Base-by-base conservation (phyloP, 2,888 invertebrate species). In the Lamproptera curius region DNA sequence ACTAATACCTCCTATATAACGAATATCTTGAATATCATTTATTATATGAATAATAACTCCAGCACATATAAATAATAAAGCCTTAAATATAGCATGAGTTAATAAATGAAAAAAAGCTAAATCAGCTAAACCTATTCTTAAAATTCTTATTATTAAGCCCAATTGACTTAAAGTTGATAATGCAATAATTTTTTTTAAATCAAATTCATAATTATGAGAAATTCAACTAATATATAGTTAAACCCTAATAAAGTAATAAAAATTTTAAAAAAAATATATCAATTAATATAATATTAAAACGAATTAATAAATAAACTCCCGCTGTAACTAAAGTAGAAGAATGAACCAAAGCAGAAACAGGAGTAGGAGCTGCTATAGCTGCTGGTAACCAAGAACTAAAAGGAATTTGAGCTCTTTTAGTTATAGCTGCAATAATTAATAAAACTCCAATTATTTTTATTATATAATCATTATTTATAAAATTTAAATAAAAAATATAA, bases 321-420 rank as follows among this genome's bases (percentile, higher is more conserved):
- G 93, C 93, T 9, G 94, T 94, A 0, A 94, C 94, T 71, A 94
- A 89, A 54, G 94, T 94, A 2, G 93, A 94, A 54, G 94, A 94
- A 89, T 94, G 93, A 55, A 59, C 57, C 45, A 58, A 56, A 44
- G 57, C 57, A 10, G 57, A 57, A 46, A 57, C 60, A 1, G 48
- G 93, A 0, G 93, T 94, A 26, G 94, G 94, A 36, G 93, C 94
- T 0, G 92, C 92, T 76, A 94, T 94, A 34, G 93, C 93, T 92
- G 58, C 93, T 94, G 78, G 94, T 94, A 51, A n/a, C n/a, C n/a
- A n/a, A n/a, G n/a, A n/a, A n/a, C n/a, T n/a, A n/a, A n/a, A n/a
- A n/a, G n/a, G n/a, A n/a, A n/a, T n/a, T n/a, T n/a, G n/a, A n/a
- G n/a, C n/a, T n/a, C n/a, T n/a, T n/a, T n/a, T n/a, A n/a, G 93